A percentile compares a stretch with the other conserved stretches of the same genome.
Conservation (phyloP, 2,113 vertebrate species). For the Pollimyrus isidori region DNA sequence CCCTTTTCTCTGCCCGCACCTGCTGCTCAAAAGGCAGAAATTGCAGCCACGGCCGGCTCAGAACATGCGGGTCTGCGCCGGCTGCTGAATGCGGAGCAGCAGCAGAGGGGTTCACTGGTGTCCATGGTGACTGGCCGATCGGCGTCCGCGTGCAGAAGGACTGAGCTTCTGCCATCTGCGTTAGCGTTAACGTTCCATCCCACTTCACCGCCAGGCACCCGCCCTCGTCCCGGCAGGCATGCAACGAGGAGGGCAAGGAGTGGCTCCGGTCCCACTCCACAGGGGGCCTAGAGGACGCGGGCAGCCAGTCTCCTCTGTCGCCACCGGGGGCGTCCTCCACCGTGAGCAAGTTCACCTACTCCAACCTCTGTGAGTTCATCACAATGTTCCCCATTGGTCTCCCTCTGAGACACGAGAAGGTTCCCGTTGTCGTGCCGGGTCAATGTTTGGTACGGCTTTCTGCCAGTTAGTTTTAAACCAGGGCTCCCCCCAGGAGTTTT, state of each 20-base stretch:
- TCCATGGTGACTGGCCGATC: neutral
- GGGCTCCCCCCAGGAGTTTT: neutral
- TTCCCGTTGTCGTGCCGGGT: neutral
- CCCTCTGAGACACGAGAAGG: neutral
- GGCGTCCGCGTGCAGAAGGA: neutral
- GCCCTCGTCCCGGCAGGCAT: constrained; percentile 83
- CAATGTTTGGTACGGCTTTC: neutral
- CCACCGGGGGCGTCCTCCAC: constrained; percentile 82
- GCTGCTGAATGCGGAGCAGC: neutral
- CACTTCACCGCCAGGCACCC: constrained; percentile 70
- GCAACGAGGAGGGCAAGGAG: constrained; percentile 89
- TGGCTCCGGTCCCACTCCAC: constrained; percentile 94
- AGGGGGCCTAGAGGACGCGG: constrained; percentile 90
- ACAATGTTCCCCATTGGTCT: neutral
- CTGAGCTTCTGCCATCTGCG: neutral
- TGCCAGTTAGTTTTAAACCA: neutral
- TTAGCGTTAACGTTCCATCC: neutral
- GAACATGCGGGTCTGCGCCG: neutral
- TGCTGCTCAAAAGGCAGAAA: neutral
- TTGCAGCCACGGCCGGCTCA: neutral
- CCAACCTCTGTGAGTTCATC: constrained; percentile 65
- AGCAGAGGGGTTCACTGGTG: neutral
- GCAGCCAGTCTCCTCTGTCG: constrained; percentile 85
- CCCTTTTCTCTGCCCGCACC: neutral
- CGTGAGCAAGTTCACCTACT: constrained; percentile 90